Evolutionary conservation across 2,888 invertebrate genomes (phyloP).

Genomic region (Pristionchus japonicus): DNA sequence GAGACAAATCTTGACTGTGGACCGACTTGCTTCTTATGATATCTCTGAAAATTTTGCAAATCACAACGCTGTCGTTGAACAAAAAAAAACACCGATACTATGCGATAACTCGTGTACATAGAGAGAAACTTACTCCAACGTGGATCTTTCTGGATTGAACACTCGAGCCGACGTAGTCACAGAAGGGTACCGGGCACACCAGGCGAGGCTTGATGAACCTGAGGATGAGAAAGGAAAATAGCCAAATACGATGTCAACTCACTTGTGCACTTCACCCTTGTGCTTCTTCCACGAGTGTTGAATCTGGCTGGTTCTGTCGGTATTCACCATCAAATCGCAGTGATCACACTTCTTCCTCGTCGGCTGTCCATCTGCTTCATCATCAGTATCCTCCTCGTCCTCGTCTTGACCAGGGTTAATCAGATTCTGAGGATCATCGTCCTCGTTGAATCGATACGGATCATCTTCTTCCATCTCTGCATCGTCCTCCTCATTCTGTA

Average conservation of each 20-base stretch:
- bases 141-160: background rate
- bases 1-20: background rate
- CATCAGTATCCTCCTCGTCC: too few relatives aligned
- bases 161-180: background rate
- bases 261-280: background rate
- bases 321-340: background rate
- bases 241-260: background rate
- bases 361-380: too few relatives aligned
- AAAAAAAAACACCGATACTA: background rate
- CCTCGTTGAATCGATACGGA: background rate
- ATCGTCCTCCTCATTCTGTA: too few relatives aligned
- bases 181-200: background rate
- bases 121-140: background rate
- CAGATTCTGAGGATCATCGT: background rate
- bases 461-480: too few relatives aligned
- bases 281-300: background rate
- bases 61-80: too few relatives aligned
- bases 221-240: too few relatives aligned
- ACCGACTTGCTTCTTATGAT: background rate
- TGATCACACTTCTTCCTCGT: background rate
- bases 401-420: too few relatives aligned
- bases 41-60: background rate
- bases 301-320: background rate
- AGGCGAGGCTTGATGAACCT: background rate
- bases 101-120: background rate